Percentiles rank a stretch among this genome's conserved stretches.
Evolutionary conservation across 1,140 invertebrate genomes (phyloP).

Genomic region (Cherax quadricarinatus): DNA sequence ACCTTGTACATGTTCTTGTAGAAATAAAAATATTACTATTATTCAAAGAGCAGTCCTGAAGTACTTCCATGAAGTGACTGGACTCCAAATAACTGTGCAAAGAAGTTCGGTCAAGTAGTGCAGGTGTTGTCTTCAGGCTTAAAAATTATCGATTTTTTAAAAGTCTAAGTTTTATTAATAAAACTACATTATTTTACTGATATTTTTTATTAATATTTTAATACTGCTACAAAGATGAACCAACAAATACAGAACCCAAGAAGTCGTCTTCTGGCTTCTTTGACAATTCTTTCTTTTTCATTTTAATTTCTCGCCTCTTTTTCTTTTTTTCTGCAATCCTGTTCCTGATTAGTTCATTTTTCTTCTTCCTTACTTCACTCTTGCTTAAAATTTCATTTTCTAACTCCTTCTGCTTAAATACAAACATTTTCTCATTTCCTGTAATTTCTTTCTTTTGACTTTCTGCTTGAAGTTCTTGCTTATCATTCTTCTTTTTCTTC

Average conservation of each 20-base stretch:
- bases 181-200: too few species aligned
- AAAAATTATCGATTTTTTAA: too few species aligned
- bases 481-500: constrained; percentile 3
- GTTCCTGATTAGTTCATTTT: constrained; percentile 43
- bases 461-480: not conserved
- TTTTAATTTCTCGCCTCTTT: constrained; percentile 40
- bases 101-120: too few species aligned
- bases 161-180: too few species aligned
- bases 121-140: too few species aligned
- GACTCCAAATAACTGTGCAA: too few species aligned
- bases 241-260: constrained; percentile 53
- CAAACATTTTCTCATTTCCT: constrained; percentile 16
- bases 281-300: not conserved
- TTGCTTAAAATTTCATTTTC: constrained; percentile 45
- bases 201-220: not conserved
- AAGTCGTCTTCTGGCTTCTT: constrained; percentile 30
- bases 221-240: not conserved
- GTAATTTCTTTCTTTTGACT: not conserved
- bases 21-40: too few species aligned
- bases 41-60: too few species aligned
- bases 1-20: too few species aligned
- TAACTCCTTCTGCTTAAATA: constrained; percentile 47
- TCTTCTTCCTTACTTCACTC: constrained; percentile 40
- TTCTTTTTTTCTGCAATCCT: constrained; percentile 46
- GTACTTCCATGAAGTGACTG: too few species aligned